Conservation (phyloP, 2,888 invertebrate species). For the Drosophila macrothrix region DNA sequence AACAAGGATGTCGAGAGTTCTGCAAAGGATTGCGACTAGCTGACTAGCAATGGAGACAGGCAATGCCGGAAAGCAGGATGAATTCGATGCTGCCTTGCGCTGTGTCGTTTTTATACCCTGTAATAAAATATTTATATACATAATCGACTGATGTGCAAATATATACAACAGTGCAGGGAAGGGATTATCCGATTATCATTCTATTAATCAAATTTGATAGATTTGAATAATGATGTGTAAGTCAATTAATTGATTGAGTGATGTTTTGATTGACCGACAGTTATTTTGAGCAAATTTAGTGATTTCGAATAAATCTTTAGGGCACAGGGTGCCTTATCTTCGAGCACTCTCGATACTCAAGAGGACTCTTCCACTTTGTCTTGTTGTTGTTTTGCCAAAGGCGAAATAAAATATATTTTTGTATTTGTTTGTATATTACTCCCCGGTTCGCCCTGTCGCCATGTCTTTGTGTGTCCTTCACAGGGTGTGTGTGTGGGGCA, state of each 20-base stretch:
- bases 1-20: constrained; percentile 49
- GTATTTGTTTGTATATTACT: constrained; percentile 69
- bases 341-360: neutral
- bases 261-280: neutral
- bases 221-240: neutral
- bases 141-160: neutral
- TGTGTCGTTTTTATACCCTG: constrained; percentile 2
- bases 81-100: constrained; percentile 18
- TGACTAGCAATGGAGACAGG: constrained; percentile 10
- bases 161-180: neutral
- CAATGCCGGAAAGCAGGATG: constrained; percentile 21
- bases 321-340: neutral
- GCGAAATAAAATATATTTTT: constrained; percentile 71
- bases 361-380: constrained; percentile 4
- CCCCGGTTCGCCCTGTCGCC: constrained; percentile 7
- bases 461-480: constrained; percentile 1
- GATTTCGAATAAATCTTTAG: neutral
- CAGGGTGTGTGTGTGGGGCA: constrained; percentile 19
- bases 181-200: neutral
- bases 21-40: constrained; percentile 72
- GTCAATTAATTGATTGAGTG: neutral
- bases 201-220: neutral
- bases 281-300: neutral
- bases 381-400: constrained; percentile 45
- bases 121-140: neutral